phyloP scores from a whole-genome alignment of 2,113 vertebrate species.

The Tylochromis polylepis region DNA sequence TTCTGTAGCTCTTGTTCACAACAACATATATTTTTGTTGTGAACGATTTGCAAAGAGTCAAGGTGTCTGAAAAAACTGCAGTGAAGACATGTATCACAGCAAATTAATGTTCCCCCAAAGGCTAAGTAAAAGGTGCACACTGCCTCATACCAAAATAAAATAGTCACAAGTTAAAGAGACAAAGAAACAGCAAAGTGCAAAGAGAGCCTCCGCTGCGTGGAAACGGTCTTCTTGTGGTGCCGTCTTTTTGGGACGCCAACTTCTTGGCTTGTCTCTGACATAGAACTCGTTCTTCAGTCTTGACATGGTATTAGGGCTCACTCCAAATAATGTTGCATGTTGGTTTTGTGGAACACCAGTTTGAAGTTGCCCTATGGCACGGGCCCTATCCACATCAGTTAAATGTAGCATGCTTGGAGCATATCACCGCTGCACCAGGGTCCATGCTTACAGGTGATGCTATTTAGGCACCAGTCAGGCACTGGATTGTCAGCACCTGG shows the following conservation, averaged over 20 bases:
- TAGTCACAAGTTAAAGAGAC: neutral
- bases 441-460: too few relatives aligned
- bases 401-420: neutral
- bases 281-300: neutral
- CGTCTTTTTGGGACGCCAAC: neutral
- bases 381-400: neutral
- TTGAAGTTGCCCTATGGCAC: neutral
- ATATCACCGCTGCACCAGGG: neutral
- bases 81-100: neutral
- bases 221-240: fast-evolving
- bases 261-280: neutral
- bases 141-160: neutral
- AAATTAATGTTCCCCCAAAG: neutral
- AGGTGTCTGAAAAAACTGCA: neutral
- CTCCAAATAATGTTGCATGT: neutral
- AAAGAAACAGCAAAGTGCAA: neutral
- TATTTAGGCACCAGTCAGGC: too few relatives aligned
- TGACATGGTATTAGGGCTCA: neutral
- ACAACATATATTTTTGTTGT: neutral
- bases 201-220: neutral
- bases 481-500: too few relatives aligned
- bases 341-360: neutral
- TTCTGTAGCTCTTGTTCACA: neutral
- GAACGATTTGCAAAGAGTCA: neutral
- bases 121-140: neutral